Evolutionary conservation across 2,888 invertebrate genomes (phyloP), one percentile per base, ranked within the genome.

Genomic region (Euzophera pinguis): DNA sequence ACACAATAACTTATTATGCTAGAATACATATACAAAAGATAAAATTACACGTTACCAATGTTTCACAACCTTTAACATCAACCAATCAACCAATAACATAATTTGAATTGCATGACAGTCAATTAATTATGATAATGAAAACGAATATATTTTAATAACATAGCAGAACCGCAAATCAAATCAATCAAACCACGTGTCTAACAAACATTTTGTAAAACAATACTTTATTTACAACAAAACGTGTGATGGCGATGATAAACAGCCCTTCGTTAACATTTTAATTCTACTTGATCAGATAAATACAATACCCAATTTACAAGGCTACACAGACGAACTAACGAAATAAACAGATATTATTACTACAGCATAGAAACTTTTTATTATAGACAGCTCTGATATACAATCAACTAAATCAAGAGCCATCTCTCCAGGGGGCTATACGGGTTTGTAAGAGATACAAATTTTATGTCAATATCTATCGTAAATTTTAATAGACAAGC

Each of bases 401-500:
- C 39, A 50, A 39, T 39, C 39, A 56, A 58, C 35, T 58, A 61
- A 57, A 66, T 61, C 61, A 62, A 64, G 58, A 52, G 50, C 56
- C 45, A 12, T 14, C 64, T 6, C 65, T 52, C 52, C 65, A 43
- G 65, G 65, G 17, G 49, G 51, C 53, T 54, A 22, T 59, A 52
- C 54, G 57, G 60, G 56, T 61, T 58, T 58, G 37, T 58, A 41
- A 47, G 16, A 48, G 39, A 38, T 49, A 38, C 29, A 41, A 34
- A 50, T 39, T 41, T 27, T 35, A 34, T 34, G 8, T 14, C 12
- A 13, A 48, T 48, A 9, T 38, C 37, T 27, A 37, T 48, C 37
- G 38, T 48, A 27, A 48, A 37, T 48, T 38, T 48, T 48, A 29
- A 48, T 37, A 9, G 48, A 8, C n/a, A 22, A 14, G n/a, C 13